Conservation (phyloP, 2,113 vertebrate species). For the Scartelaos histophorus region DNA sequence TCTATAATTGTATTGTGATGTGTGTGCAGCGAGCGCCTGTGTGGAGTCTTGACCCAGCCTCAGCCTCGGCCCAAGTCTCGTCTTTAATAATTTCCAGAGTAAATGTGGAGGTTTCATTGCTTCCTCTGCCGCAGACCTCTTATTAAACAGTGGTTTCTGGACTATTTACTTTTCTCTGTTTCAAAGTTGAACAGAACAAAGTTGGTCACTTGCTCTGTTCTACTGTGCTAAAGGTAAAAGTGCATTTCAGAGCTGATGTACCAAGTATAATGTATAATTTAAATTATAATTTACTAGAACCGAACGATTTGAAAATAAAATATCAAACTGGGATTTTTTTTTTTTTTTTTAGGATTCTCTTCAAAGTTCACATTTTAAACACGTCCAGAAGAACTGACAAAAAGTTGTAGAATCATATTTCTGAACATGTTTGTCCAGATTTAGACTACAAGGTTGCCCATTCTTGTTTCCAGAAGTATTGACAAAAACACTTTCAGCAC, state of each 20-base stretch:
- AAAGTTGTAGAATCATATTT: too few relatives aligned
- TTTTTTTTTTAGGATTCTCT: background rate
- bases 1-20: conserved; percentile 18
- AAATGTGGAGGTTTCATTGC: conserved; percentile 28
- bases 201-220: background rate
- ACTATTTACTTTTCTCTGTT: background rate
- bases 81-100: conserved; percentile 23
- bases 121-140: conserved; percentile 25
- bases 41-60: background rate
- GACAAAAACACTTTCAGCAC: too few relatives aligned
- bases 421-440: too few relatives aligned
- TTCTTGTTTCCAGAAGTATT: too few relatives aligned
- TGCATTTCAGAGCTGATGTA: background rate
- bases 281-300: background rate
- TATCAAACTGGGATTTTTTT: background rate
- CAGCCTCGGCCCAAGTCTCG: background rate
- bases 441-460: too few relatives aligned
- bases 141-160: conserved; percentile 16
- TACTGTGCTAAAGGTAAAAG: background rate
- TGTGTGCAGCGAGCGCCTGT: background rate
- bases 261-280: background rate
- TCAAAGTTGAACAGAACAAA: background rate
- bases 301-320: background rate
- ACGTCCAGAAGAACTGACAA: too few relatives aligned
- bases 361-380: too few relatives aligned